These are phyloP conservation scores for Regulus satrapa DNA, from an alignment of 2,113 vertebrate species.

Conservation along the genomic window DNA sequence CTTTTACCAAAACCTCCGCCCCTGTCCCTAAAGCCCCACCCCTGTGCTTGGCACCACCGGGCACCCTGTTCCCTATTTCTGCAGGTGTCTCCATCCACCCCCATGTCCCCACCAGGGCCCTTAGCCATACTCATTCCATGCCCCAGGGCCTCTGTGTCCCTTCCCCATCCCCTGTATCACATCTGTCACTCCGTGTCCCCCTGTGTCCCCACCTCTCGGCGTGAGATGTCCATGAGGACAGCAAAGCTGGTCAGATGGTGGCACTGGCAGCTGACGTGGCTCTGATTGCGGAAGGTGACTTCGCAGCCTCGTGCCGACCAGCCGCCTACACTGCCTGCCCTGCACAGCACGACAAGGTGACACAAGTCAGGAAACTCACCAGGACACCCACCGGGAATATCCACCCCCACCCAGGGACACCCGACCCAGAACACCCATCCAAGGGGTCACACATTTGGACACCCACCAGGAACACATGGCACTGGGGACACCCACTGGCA, in stretches of 20 bases:
- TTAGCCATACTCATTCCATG: neutral
- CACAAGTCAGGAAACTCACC: rapidly evolving
- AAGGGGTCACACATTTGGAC: neutral
- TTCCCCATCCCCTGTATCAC: rapidly evolving
- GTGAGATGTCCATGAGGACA: constrained; percentile 92
- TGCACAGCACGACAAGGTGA: neutral
- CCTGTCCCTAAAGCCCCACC: neutral
- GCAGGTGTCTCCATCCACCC: neutral
- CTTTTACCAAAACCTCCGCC: neutral
- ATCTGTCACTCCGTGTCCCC: neutral
- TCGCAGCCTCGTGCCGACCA: constrained; percentile 94
- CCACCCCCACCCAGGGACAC: neutral
- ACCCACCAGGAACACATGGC: neutral
- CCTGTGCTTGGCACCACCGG: neutral
- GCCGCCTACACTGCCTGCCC: constrained; percentile 72
- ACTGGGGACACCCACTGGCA: neutral
- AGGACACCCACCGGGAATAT: neutral
- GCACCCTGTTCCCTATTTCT: neutral
- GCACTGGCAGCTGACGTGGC: constrained; percentile 94
- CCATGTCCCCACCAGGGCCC: neutral
- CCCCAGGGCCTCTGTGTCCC: neutral
- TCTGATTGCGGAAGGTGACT: constrained; percentile 87
- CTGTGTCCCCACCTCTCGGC: constrained; percentile 77
- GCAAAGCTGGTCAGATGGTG: constrained; percentile 94
- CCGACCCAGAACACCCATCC: neutral